Conservation (phyloP, 2,797 vertebrate genomes). For the Myripristis murdjan region DNA sequence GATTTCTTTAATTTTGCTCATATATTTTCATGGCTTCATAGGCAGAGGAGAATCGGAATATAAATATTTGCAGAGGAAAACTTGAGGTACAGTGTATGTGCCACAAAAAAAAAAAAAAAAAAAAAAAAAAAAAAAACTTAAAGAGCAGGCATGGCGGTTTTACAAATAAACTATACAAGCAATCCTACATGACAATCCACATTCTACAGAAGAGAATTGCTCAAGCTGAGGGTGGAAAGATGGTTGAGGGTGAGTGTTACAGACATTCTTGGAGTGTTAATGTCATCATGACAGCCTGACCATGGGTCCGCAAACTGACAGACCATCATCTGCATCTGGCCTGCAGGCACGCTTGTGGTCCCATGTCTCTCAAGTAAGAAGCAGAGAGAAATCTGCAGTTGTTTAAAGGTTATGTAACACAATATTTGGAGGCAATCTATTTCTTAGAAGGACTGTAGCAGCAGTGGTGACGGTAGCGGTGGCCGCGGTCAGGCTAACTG, state of each 20-base stretch:
- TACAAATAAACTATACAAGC: slow-evolving; percentile 59
- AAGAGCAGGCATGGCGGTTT: slow-evolving; percentile 58
- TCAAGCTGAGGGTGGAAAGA: slow-evolving; percentile 76
- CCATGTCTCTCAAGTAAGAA: slow-evolving; percentile 62
- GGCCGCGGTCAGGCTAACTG: slow-evolving; percentile 54
- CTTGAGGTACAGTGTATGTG: not conserved
- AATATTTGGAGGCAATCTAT: slow-evolving; percentile 73
- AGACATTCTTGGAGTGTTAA: slow-evolving; percentile 81
- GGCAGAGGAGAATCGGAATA: no score
- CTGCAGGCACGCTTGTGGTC: slow-evolving; percentile 80
- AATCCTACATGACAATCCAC: slow-evolving; percentile 62
- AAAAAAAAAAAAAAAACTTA: slow-evolving; percentile 45
- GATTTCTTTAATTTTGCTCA: not conserved
- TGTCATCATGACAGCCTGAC: slow-evolving; percentile 75
- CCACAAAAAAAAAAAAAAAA: slow-evolving; percentile 47
- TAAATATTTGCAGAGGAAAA: not conserved
- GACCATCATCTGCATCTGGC: slow-evolving; percentile 79
- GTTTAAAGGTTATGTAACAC: slow-evolving; percentile 77
- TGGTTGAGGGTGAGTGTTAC: slow-evolving; percentile 68
- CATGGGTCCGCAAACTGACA: slow-evolving; percentile 79
- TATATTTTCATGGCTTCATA: not conserved
- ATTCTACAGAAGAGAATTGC: slow-evolving; percentile 64
- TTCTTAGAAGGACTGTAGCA: slow-evolving; percentile 65
- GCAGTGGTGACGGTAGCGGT: slow-evolving; percentile 63
- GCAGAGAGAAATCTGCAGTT: slow-evolving; percentile 70